A percentile compares a stretch with the other conserved stretches of the same genome.
phyloP scores from a whole-genome alignment of 2,888 invertebrate genomes.

The Tetanocera ferruginea region DNA sequence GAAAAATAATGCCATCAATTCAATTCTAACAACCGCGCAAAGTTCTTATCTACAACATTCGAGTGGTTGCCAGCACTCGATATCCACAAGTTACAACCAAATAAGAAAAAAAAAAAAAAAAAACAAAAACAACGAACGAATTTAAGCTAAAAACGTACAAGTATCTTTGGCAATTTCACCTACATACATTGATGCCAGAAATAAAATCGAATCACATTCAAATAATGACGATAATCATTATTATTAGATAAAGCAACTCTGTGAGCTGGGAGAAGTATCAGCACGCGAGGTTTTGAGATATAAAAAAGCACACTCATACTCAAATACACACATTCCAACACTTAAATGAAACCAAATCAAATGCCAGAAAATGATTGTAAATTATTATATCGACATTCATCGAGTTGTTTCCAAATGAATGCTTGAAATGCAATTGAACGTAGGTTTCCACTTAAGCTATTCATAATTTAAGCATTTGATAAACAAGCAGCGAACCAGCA shows the following conservation, averaged over 20 bases:
- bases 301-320: slow-evolving; percentile 2
- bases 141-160: too few species aligned
- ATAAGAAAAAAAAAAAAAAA: too few species aligned
- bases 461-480: slow-evolving; percentile 30
- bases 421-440: background rate
- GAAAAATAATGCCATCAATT: too few species aligned
- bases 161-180: too few species aligned
- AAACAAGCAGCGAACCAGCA: slow-evolving; percentile 13
- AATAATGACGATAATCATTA: slow-evolving; percentile 18
- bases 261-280: background rate
- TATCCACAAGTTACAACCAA: too few species aligned
- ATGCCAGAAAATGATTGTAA: slow-evolving; percentile 35
- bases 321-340: slow-evolving; percentile 12
- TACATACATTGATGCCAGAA: background rate
- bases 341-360: background rate
- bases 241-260: slow-evolving; percentile 13
- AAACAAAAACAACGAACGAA: too few species aligned
- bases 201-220: slow-evolving; percentile 20
- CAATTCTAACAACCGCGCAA: too few species aligned
- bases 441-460: slow-evolving; percentile 15
- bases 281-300: background rate
- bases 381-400: slow-evolving; percentile 25
- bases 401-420: slow-evolving; percentile 19
- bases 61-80: too few species aligned
- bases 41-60: too few species aligned